Evolutionary conservation across 2,797 vertebrate genomes (phyloP), one percentile per base, ranked within the genome.

Genomic region (Pelobates cultripes): DNA sequence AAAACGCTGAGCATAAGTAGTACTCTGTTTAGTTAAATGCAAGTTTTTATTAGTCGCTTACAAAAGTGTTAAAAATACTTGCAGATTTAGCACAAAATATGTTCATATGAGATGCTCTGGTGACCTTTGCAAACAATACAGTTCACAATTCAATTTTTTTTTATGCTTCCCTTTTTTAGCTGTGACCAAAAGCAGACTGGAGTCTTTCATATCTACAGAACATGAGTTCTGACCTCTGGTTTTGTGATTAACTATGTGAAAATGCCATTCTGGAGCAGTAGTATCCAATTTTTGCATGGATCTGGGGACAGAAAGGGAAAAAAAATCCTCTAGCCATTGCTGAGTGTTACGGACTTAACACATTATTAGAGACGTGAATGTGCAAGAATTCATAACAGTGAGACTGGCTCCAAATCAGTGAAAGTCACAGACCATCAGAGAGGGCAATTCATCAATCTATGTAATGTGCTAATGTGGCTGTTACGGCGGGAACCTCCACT

Each of bases 181-280:
- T 87, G 87, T 88, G 88, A 89, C 88, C 87, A 86, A 90, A 14
- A 88, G 89, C 86, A 90, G 85, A 78, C 86, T 77, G 88, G 86
- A 91, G 89, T 91, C 90, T 79, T 84, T 57, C 81, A 80, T 89
- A 89, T 90, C 87, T 90, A 83, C 73, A 81, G 85, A 87, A 86
- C 81, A 85, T 91, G 91, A 93, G 90, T 92, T 92, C 90, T 90
- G 89, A 89, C 90, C 90, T 88, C 85, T 85, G 86, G 87, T 86
- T 85, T 76, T 88, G 86, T 87, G 87, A 89, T 90, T 86, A 90
- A 88, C 76, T 78, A 88, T 89, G 81, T 79, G 77, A 83, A 83
- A 83, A 78, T 83, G 44, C 77, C 73, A 43, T 73, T 55, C 76
- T 83, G 53, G 51, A 74, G 43, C 15, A 17, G 28, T 75, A 14